Conservation (phyloP, 2,797 vertebrate species). For the Tenualosa thibaudeaui region DNA sequence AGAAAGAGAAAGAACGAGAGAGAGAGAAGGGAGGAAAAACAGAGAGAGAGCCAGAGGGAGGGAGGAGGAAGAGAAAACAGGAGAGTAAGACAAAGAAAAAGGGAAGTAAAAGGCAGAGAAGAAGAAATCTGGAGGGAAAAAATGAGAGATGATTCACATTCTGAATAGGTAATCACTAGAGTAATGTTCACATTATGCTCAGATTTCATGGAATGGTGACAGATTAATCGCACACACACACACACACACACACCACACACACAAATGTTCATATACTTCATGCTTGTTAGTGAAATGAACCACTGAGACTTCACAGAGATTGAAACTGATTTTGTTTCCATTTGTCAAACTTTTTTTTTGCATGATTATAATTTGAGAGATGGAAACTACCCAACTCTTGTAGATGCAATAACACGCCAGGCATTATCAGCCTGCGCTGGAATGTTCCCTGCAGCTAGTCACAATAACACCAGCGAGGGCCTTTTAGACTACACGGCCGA, state of each 20-base stretch:
- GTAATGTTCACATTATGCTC: slow-evolving; percentile 6
- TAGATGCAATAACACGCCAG: neutral
- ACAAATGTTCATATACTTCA: neutral
- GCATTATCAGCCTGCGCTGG: slow-evolving; percentile 15
- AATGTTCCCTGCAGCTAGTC: slow-evolving; percentile 50
- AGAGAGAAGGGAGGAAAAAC: neutral
- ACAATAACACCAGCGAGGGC: slow-evolving; percentile 72
- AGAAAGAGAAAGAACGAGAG: slow-evolving; percentile 38
- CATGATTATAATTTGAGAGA: neutral
- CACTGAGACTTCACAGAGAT: neutral
- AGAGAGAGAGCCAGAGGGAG: slow-evolving; percentile 26
- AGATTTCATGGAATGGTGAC: neutral
- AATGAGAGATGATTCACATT: neutral
- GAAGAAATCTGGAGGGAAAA: neutral
- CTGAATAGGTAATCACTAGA: slow-evolving; percentile 11
- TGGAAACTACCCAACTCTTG: neutral
- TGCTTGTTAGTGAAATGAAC: neutral
- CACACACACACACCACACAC: slow-evolving; percentile 13
- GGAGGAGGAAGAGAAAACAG: neutral
- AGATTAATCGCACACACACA: slow-evolving; percentile 6
- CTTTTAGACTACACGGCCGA: slow-evolving; percentile 57
- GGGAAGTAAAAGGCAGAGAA: neutral
- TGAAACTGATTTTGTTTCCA: neutral
- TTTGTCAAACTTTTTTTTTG: neutral
- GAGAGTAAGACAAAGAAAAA: neutral